Evolutionary conservation across 1,140 invertebrate genomes (phyloP).

Genomic region (Plutomurus gul): DNA sequence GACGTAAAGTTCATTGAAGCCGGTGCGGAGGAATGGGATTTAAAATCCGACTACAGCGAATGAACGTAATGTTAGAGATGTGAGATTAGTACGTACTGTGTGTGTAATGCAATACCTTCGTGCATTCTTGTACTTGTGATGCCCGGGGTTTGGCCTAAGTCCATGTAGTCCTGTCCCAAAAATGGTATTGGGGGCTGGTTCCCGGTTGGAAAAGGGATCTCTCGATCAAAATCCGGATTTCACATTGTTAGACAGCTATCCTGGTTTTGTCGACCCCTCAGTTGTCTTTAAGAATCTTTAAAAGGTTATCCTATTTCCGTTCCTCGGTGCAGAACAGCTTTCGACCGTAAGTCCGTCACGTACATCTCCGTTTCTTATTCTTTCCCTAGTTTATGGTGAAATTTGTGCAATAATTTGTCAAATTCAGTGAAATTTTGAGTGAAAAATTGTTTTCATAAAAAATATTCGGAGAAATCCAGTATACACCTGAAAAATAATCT

Average conservation of each 20-base stretch:
- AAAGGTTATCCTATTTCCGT: slow-evolving; percentile 21
- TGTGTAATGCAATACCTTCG: too few species aligned
- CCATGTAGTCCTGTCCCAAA: background rate
- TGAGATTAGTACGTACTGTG: too few species aligned
- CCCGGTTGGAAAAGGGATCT: background rate
- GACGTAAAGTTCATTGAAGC: too few species aligned
- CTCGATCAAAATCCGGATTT: background rate
- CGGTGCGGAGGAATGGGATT: too few species aligned
- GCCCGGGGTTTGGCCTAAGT: background rate
- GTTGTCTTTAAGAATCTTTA: slow-evolving; percentile 13
- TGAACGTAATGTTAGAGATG: too few species aligned
- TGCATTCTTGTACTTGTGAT: too few species aligned
- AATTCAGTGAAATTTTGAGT: background rate
- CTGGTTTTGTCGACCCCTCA: background rate
- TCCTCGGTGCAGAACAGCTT: slow-evolving; percentile 77
- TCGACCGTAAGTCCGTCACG: slow-evolving; percentile 75
- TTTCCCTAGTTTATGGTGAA: background rate
- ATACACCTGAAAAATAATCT: too few species aligned
- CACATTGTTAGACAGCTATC: background rate
- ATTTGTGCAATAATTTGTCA: background rate
- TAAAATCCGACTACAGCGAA: too few species aligned
- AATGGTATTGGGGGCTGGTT: background rate
- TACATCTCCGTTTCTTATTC: background rate
- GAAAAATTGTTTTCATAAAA: background rate
- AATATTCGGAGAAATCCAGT: background rate